A percentile compares a stretch with the other conserved stretches of the same genome.
Conservation (phyloP, 64 coral and sea anemone species). For the Cladopsammia gracilis region DNA sequence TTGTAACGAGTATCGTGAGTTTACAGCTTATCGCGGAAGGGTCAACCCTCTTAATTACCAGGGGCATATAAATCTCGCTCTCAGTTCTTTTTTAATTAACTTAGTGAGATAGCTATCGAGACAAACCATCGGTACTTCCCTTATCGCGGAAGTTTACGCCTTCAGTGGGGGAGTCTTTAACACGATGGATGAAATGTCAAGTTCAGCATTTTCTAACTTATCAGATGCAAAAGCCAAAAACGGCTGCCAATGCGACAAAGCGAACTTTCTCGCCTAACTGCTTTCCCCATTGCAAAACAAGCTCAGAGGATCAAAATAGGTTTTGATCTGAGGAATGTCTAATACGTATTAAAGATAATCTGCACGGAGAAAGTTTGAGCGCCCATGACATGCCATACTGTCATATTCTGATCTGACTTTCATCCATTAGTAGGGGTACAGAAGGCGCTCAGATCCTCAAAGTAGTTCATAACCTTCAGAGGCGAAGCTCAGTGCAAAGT, state of each 20-base stretch:
- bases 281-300: not conserved
- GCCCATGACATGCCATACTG: not conserved
- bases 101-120: not conserved
- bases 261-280: not conserved
- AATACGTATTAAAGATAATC: conserved; percentile 42
- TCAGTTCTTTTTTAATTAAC: not conserved
- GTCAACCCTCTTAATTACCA: not conserved
- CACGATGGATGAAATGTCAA: too few species aligned
- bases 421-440: not conserved
- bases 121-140: not conserved
- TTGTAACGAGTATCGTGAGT: not conserved
- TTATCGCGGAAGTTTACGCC: too few species aligned
- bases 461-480: not conserved
- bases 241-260: not conserved
- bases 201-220: too few species aligned
- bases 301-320: conserved; percentile 7
- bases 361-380: not conserved
- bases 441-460: not conserved
- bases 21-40: not conserved
- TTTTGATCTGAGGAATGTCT: conserved; percentile 29
- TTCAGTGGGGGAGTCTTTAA: too few species aligned
- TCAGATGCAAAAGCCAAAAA: not conserved
- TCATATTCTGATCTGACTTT: not conserved
- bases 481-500: not conserved
- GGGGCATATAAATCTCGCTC: not conserved